phyloP scores from a whole-genome alignment of 2,888 invertebrate species.

The Chymomyza fuscimana region DNA sequence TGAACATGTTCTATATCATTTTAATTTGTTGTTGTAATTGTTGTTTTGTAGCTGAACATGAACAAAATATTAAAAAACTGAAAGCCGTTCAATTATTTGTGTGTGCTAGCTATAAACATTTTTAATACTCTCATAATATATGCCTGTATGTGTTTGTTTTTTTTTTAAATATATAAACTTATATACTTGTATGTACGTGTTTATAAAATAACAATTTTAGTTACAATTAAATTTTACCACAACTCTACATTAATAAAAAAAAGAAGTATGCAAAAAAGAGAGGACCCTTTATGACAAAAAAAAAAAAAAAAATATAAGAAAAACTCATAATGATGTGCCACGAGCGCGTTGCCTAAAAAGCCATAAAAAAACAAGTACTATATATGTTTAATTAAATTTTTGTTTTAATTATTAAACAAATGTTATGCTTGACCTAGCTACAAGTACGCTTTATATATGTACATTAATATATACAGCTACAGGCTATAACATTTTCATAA shows the following conservation, averaged over 20 bases:
- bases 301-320: conserved; percentile 17
- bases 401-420: conserved; percentile 33
- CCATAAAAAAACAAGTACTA: not conserved
- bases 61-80: conserved; percentile 28
- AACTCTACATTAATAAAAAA: conserved; percentile 36
- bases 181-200: conserved; percentile 44
- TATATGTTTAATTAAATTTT: conserved; percentile 15
- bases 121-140: not conserved
- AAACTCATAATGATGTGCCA: conserved; percentile 27
- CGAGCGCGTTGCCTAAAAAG: conserved; percentile 37
- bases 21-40: conserved; percentile 30
- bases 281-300: conserved; percentile 66
- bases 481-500: conserved; percentile 34
- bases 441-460: conserved; percentile 31
- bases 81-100: not conserved
- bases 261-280: conserved; percentile 55
- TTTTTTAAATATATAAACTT: conserved; percentile 31
- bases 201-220: conserved; percentile 47
- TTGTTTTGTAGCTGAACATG: conserved; percentile 34
- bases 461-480: conserved; percentile 14
- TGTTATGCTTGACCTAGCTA: conserved; percentile 65
- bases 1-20: conserved; percentile 7
- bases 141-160: conserved; percentile 59
- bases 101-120: not conserved
- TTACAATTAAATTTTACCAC: conserved; percentile 41